Percentiles rank a stretch among this genome's conserved stretches.
Conservation (phyloP, 2,888 invertebrate genomes). For the Villa cingulata region DNA sequence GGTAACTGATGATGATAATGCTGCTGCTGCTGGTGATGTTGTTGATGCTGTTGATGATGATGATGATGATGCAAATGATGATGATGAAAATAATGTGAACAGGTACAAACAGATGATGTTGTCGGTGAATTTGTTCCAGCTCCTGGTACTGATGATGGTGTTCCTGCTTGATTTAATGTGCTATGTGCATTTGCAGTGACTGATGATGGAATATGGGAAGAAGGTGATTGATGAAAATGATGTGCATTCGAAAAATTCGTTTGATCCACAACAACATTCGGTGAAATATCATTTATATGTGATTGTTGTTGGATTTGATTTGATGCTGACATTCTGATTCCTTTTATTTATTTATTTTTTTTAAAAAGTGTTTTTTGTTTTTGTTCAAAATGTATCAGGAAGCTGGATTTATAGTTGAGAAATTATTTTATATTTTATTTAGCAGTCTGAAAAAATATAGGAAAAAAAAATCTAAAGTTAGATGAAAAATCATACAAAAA, state of each 20-base stretch:
- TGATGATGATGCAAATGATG: slow-evolving; percentile 28
- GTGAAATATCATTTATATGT: slow-evolving; percentile 6
- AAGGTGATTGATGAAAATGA: slow-evolving; percentile 1
- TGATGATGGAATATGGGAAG: slow-evolving; percentile 1
- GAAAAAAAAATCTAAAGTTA: too few species aligned
- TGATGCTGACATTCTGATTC: slow-evolving; percentile 1
- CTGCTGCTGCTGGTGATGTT: background rate
- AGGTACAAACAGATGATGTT: slow-evolving; percentile 14
- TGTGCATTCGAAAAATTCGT: slow-evolving; percentile 2
- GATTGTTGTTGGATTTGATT: background rate
- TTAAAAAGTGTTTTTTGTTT: too few species aligned
- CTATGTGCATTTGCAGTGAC: too few species aligned
- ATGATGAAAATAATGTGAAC: slow-evolving; percentile 33
- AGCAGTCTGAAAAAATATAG: too few species aligned
- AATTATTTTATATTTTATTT: too few species aligned
- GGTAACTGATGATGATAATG: slow-evolving; percentile 1
- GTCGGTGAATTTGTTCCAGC: background rate
- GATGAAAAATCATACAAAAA: too few species aligned
- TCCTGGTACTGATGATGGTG: background rate
- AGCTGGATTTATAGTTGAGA: too few species aligned
- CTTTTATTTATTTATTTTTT: too few species aligned
- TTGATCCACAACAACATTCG: background rate
- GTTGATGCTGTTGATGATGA: slow-evolving; percentile 14
- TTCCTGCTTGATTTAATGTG: too few species aligned
- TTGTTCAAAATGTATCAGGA: too few species aligned